Conservation (phyloP, 2,888 invertebrate species). For the Yponomeuta malinellus region DNA sequence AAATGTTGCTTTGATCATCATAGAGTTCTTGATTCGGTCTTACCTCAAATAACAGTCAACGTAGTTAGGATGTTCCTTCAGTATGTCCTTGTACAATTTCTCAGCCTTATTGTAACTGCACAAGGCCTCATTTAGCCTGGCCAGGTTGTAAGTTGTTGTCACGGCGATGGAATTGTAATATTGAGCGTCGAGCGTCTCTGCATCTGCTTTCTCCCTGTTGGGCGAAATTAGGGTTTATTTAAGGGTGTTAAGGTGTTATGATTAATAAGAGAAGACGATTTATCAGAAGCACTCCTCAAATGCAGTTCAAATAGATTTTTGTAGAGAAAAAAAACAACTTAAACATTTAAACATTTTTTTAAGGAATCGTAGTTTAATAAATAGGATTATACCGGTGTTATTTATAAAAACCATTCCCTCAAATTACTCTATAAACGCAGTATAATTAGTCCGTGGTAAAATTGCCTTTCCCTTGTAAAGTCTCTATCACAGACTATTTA, state of each 20-base stretch:
- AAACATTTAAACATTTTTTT: too few relatives aligned
- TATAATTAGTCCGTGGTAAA: too few relatives aligned
- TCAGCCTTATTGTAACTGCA: constrained; percentile 96
- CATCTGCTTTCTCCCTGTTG: constrained; percentile 86
- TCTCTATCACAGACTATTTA: too few relatives aligned
- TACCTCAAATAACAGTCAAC: constrained; percentile 91
- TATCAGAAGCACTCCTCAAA: too few relatives aligned
- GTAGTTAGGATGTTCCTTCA: constrained; percentile 98
- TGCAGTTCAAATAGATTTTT: too few relatives aligned
- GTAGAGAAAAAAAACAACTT: too few relatives aligned
- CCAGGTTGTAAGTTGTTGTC: constrained; percentile 97
- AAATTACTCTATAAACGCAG: too few relatives aligned
- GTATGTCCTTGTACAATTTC: constrained; percentile 96
- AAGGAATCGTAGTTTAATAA: too few relatives aligned
- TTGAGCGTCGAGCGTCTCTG: constrained; percentile 88
- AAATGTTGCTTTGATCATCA: not conserved
- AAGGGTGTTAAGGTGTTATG: not conserved
- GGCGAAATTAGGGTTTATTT: not conserved
- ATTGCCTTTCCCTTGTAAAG: too few relatives aligned
- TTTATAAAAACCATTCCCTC: too few relatives aligned
- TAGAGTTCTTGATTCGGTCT: constrained; percentile 16
- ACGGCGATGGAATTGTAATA: constrained; percentile 98
- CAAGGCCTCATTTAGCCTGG: constrained; percentile 93
- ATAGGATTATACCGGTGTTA: too few relatives aligned
- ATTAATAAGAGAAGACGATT: too few relatives aligned